These are phyloP conservation scores for Megamerina dolium DNA, from an alignment of 2,888 invertebrate genomes.

Conservation along the genomic window DNA sequence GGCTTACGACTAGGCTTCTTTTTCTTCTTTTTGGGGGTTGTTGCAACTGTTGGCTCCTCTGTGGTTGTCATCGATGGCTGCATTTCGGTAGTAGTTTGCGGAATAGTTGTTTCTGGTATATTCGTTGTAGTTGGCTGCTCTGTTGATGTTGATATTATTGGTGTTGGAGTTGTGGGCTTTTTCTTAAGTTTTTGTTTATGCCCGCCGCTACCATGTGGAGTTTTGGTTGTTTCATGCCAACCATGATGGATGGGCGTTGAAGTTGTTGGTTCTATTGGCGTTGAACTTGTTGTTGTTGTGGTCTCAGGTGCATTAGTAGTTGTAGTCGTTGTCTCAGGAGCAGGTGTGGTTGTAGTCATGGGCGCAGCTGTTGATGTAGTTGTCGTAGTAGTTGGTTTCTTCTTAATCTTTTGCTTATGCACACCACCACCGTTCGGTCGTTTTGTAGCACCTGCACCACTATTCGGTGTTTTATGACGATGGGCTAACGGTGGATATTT, in stretches of 20 bases:
- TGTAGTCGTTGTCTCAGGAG: conserved; percentile 12
- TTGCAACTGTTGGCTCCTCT: conserved; percentile 23
- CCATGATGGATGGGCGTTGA: too few species aligned
- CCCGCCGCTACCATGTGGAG: too few species aligned
- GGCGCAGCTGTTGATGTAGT: conserved; percentile 15
- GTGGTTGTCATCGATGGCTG: conserved; percentile 19
- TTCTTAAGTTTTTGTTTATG: too few species aligned
- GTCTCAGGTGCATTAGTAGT: conserved; percentile 15
- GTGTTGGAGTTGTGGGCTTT: too few species aligned
- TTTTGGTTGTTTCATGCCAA: too few species aligned
- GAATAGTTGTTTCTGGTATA: too few species aligned
- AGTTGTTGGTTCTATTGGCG: conserved; percentile 24
- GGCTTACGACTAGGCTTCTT: conserved; percentile 39
- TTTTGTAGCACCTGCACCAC: conserved; percentile 18
- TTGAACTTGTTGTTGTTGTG: conserved; percentile 13
- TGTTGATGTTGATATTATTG: too few species aligned
- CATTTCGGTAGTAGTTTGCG: too few species aligned
- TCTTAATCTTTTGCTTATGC: conserved; percentile 38
- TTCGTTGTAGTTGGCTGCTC: too few species aligned
- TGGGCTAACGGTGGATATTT: conserved; percentile 30
- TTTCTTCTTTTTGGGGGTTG: conserved; percentile 34
- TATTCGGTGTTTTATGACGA: conserved; percentile 35
- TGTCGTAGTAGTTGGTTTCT: conserved; percentile 28
- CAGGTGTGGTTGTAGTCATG: conserved; percentile 8
- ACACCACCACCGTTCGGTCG: conserved; percentile 12